Percentiles rank a stretch among this genome's conserved stretches.
These are phyloP conservation scores for Nicator chloris DNA, from an alignment of 2,113 vertebrate genomes.

Conservation along the genomic window DNA sequence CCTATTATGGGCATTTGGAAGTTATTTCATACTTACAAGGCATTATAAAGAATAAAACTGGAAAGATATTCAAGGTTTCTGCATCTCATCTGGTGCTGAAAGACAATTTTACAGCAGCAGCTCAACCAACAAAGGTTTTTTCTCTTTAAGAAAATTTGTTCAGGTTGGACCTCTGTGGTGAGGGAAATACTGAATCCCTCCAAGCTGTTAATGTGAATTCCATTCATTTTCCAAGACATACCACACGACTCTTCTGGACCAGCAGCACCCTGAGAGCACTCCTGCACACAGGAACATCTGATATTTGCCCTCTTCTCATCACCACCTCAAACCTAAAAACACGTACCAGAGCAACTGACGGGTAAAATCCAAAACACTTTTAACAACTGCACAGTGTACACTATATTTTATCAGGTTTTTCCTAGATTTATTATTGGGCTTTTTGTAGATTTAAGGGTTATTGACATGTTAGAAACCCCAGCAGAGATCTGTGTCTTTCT, in stretches of 20 bases:
- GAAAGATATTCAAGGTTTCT: neutral
- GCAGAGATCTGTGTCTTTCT: neutral
- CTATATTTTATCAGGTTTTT: rapidly evolving
- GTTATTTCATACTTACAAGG: neutral
- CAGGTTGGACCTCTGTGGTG: neutral
- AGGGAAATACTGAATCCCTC: neutral
- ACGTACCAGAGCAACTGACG: neutral
- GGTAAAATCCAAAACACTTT: neutral
- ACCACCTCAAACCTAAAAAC: neutral
- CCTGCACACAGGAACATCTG: neutral
- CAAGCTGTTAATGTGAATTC: neutral
- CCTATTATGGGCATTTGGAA: neutral
- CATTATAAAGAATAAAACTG: neutral
- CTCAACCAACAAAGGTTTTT: too few species aligned
- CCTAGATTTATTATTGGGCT: too few species aligned
- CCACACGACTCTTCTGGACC: neutral
- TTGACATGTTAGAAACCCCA: neutral
- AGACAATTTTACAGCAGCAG: neutral
- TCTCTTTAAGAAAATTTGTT: neutral
- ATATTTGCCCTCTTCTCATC: neutral
- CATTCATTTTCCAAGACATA: neutral
- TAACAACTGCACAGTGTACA: neutral
- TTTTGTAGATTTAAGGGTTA: neutral
- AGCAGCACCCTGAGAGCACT: neutral
- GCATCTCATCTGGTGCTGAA: neutral